phyloP scores from a whole-genome alignment of 2,797 vertebrate genomes.

The Anabacerthia variegaticeps region DNA sequence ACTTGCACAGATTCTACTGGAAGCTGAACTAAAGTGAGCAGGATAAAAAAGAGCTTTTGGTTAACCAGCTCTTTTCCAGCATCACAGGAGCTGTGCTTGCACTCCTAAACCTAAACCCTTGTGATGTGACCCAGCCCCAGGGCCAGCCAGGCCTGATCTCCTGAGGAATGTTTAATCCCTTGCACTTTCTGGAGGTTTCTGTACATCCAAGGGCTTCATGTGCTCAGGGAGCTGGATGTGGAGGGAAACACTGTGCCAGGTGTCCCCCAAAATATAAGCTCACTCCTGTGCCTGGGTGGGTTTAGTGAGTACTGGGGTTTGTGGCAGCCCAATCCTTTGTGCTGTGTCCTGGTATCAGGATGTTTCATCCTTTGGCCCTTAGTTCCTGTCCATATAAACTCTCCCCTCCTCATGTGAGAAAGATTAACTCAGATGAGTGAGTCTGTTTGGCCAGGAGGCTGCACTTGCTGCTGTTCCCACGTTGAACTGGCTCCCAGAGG shows the following conservation, averaged over 20 bases:
- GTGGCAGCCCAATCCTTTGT: background rate
- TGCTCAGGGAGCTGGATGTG: background rate
- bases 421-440: background rate
- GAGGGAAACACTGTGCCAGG: background rate
- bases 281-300: background rate
- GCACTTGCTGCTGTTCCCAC: background rate
- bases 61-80: background rate
- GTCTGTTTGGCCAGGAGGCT: background rate
- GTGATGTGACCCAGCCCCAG: background rate
- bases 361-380: background rate
- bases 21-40: background rate
- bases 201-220: background rate
- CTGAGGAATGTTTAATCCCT: conserved; percentile 32
- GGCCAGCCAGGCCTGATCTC: background rate
- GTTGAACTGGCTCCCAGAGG: background rate
- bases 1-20: background rate
- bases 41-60: background rate
- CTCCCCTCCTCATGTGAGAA: background rate
- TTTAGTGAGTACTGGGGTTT: background rate
- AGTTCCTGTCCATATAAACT: background rate
- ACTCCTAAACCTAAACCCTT: too few relatives aligned
- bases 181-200: background rate
- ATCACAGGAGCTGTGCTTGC: background rate
- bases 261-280: background rate
- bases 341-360: background rate